These are phyloP conservation scores for Ylistrum balloti DNA, from an alignment of 1,140 invertebrate genomes.

Conservation along the genomic window DNA sequence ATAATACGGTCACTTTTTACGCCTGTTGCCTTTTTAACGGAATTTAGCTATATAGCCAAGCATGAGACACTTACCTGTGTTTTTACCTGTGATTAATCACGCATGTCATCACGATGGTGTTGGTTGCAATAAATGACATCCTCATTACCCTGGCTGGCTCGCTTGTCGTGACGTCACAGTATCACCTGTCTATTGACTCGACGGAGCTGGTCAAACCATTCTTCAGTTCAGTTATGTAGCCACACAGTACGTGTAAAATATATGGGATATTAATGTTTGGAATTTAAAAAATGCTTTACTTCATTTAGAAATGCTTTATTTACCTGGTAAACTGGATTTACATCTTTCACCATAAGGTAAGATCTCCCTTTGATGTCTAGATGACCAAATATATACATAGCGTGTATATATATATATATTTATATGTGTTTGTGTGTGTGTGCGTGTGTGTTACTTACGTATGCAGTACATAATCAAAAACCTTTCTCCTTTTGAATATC, in stretches of 20 bases:
- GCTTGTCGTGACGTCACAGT: not conserved
- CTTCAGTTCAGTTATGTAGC: not conserved
- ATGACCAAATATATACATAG: too few species aligned
- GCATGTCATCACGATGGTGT: slow-evolving; percentile 19
- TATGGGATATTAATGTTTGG: not conserved
- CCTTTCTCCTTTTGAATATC: too few species aligned
- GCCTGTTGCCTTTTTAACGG: not conserved
- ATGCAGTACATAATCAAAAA: not conserved
- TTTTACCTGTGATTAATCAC: slow-evolving; percentile 34
- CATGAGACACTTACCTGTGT: slow-evolving; percentile 4
- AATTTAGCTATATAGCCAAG: not conserved
- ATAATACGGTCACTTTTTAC: slow-evolving; percentile 33
- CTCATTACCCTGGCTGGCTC: not conserved
- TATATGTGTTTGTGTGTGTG: not conserved
- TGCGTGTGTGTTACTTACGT: not conserved
- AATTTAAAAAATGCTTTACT: not conserved
- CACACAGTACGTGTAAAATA: not conserved
- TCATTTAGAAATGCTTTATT: not conserved
- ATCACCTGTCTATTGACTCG: slow-evolving; percentile 18
- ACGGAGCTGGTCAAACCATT: not conserved
- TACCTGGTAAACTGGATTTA: not conserved
- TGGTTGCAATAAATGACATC: slow-evolving; percentile 33
- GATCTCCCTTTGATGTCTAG: not conserved
- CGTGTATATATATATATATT: not conserved
- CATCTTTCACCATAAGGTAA: not conserved